Conservation (phyloP, 2,888 invertebrate species). For the Acronicta alni region DNA sequence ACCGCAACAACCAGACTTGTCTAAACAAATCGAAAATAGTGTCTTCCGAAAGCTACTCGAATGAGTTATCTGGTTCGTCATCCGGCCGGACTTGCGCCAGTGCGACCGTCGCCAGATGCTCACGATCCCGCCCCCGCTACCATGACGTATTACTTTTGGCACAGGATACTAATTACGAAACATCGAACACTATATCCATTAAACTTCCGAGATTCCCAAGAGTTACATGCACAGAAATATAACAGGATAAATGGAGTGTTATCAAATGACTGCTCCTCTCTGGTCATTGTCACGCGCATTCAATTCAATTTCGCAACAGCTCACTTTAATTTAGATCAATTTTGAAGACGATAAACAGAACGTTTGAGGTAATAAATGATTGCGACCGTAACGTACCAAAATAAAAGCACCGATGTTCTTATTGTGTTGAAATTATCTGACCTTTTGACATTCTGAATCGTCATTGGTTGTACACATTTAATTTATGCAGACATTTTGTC, state of each 20-base stretch:
- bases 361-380: slow-evolving; percentile 44
- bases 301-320: slow-evolving; percentile 63
- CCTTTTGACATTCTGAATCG: slow-evolving; percentile 36
- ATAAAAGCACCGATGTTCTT: slow-evolving; percentile 24
- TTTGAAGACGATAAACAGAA: slow-evolving; percentile 60
- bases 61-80: slow-evolving; percentile 48
- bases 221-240: slow-evolving; percentile 12
- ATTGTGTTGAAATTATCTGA: slow-evolving; percentile 33
- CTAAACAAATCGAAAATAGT: slow-evolving; percentile 47
- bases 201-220: slow-evolving; percentile 39
- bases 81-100: slow-evolving; percentile 29
- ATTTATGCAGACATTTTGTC: slow-evolving; percentile 10
- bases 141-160: slow-evolving; percentile 75
- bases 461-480: slow-evolving; percentile 11
- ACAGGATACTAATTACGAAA: slow-evolving; percentile 65
- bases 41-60: slow-evolving; percentile 37
- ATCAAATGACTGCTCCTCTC: slow-evolving; percentile 23
- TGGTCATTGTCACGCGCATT: slow-evolving; percentile 58
- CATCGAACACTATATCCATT: slow-evolving; percentile 55
- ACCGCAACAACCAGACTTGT: slow-evolving; percentile 28
- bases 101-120: slow-evolving; percentile 57
- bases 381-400: slow-evolving; percentile 38
- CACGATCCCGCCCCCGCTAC: slow-evolving; percentile 56
- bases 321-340: slow-evolving; percentile 73
- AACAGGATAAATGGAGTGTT: slow-evolving; percentile 31